phyloP scores from a whole-genome alignment of 2,113 vertebrate genomes.

The Cyrtonyx montezumae region DNA sequence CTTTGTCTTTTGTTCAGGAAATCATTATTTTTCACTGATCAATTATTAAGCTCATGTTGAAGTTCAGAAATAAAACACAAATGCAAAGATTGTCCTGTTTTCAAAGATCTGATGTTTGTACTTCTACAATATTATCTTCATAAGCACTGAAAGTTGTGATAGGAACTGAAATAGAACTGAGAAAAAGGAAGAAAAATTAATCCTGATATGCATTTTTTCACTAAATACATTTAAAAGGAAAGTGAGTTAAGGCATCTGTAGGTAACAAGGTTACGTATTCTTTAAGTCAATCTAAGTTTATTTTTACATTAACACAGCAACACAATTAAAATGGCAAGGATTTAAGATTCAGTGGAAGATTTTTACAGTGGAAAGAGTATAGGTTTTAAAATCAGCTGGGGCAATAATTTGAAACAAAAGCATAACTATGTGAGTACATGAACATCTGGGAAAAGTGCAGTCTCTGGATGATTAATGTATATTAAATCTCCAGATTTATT shows the following conservation, averaged over 20 bases:
- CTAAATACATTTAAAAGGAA: background rate
- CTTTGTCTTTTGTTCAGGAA: background rate
- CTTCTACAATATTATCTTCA: background rate
- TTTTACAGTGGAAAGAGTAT: background rate
- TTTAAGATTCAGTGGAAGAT: background rate
- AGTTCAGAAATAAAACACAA: background rate
- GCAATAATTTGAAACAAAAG: background rate
- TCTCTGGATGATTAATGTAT: background rate
- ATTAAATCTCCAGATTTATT: background rate
- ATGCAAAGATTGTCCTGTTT: background rate
- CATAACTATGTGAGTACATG: background rate
- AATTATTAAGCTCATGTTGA: background rate
- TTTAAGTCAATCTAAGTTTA: background rate
- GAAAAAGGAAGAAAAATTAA: background rate
- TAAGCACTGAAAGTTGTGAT: background rate
- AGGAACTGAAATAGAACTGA: background rate
- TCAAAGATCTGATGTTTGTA: background rate
- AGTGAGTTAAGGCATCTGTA: background rate
- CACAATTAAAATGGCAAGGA: too few relatives aligned
- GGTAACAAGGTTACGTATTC: background rate
- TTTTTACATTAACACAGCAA: background rate
- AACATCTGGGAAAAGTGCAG: background rate
- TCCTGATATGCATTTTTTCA: background rate
- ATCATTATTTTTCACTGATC: background rate
- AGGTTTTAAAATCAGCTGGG: background rate